Evolutionary conservation across 2,888 invertebrate genomes (phyloP), one percentile per base, ranked within the genome.

Genomic region (Mamestra brassicae): DNA sequence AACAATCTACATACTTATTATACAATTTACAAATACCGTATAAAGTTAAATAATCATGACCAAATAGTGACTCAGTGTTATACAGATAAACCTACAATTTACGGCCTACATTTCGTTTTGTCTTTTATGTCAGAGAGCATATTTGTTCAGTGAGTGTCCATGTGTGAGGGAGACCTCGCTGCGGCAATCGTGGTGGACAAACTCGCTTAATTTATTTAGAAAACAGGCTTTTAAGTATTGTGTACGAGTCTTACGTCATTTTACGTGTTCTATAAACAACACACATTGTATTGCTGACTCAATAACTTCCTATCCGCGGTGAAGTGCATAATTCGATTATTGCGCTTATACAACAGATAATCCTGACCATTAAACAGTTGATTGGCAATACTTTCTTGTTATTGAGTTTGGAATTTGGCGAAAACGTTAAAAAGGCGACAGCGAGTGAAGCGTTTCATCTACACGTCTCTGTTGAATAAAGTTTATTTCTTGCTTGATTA

Each of bases 401-500:
- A 79, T 80, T 79, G 74, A 79, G 66, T 80, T 85, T 78, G 80
- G 83, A 85, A 87, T 89, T 89, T 80, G 87, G 85, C 80, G 84
- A 88, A 88, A 87, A 88, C 73, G 74, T 80, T 83, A 76, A 76
- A 75, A 81, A 78, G 67, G 63, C 71, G 80, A 82, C 72, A 74
- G 68, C 76, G 80, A 85, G 68, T 65, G 72, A 80, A 88, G 84
- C 87, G 86, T 88, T 84, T 87, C 80, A 82, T 84, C 75, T 78
- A 79, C 78, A 80, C 78, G 63, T 78, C 71, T 85, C 76, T 78
- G 78, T 78, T 88, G 87, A 90, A 90, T 87, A 80, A 87, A 90
- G 81, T 88, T 90, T 84, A 92, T 93, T 92, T 92, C 90, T 90
- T 90, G 91, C 84, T 90, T 87, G 88, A 92, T 89, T 88, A 87